Base-by-base conservation (phyloP, 2,797 vertebrate genomes). In the Valencia hispanica region DNA sequence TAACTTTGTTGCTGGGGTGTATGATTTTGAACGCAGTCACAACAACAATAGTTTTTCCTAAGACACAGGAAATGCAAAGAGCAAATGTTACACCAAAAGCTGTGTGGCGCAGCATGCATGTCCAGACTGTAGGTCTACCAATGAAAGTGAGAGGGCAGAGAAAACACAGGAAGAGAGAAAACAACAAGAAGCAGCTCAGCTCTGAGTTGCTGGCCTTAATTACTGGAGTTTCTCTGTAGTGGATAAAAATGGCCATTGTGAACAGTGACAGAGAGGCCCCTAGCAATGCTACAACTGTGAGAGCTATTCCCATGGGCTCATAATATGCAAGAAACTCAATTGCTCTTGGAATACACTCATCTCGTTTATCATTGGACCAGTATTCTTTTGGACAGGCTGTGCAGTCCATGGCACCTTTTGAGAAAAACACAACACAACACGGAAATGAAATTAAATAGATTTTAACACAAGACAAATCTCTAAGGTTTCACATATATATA, bases 181-280 rank as follows among this genome's bases (percentile, higher is more conserved):
- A 73, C 9, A 96, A 70, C 73, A 95, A 72, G 22, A 95, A 84
- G 45, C 86, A 93, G 77, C 95, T 96, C 2, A 96, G 87, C 81
- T 96, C 95, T 1, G 87, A 92, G 88, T 96, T 96, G 87, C 93
- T 95, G 73, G 95, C 95, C 81, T 94, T 96, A 27, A 96, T 88
- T 32, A 96, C 88, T 5, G 95, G 95, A 17, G 95, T 96, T 69
- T 93, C 81, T 84, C 78, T 92, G 81, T 90, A 89, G 47, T 20
- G 30, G 34, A 94, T 76, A 39, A 94, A 95, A 53, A 94, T 14
- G 11, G 79, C 27, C 77, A 94, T 86, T 0, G 86, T 89, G 17
- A 70, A 77, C 36, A 93, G 69, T 0, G 94, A 90, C 80, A 96
- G 75, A 41, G 63, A 86, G 11, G 92, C 91, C 6, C 95, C 95